These are phyloP conservation scores for Periophthalmodon schlosseri DNA, from an alignment of 2,113 vertebrate genomes.

Conservation along the genomic window DNA sequence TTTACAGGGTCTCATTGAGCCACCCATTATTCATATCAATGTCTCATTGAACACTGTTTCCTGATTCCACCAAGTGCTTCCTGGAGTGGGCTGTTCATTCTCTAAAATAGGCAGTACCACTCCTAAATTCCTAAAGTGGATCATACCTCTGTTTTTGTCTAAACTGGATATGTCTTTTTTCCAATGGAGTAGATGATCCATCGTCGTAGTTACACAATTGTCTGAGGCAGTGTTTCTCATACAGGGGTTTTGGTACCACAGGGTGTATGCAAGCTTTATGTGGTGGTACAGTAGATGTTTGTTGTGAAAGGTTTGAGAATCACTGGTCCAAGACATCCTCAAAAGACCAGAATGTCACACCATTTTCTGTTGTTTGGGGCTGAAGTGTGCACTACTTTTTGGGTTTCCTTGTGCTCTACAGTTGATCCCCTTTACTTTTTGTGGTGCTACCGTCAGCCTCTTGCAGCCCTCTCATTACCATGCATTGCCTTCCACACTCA, in stretches of 20 bases:
- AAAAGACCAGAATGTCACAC: background rate
- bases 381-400: background rate
- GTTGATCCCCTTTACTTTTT: slow-evolving; percentile 48
- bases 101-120: slow-evolving; percentile 24
- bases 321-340: background rate
- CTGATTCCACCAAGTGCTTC: slow-evolving; percentile 73
- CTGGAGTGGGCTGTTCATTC: slow-evolving; percentile 42
- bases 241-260: background rate
- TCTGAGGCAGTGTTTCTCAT: background rate
- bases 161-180: background rate
- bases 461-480: slow-evolving; percentile 49
- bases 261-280: background rate
- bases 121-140: slow-evolving; percentile 46
- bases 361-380: background rate
- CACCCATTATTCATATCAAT: slow-evolving; percentile 21
- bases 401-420: background rate
- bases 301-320: background rate
- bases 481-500: slow-evolving; percentile 63
- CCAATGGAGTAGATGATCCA: background rate
- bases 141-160: slow-evolving; percentile 15
- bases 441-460: slow-evolving; percentile 74
- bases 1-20: slow-evolving; percentile 58
- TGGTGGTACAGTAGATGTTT: background rate
- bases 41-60: slow-evolving; percentile 44
- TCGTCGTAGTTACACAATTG: background rate